phyloP scores from a whole-genome alignment of 2,113 vertebrate genomes.

The Pedionomus torquatus region DNA sequence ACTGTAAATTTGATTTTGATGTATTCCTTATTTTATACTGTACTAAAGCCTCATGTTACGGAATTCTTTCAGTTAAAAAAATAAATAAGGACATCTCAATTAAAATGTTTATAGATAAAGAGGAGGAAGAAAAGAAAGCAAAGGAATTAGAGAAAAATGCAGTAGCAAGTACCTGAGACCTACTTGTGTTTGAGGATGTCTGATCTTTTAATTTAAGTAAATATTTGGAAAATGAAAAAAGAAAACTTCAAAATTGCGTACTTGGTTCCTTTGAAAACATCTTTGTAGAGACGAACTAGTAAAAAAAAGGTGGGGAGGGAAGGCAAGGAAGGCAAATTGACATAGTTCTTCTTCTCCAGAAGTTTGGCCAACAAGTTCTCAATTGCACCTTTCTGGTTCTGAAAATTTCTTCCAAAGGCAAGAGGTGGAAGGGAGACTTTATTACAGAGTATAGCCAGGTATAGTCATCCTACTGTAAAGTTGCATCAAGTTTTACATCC shows the following conservation, averaged over 20 bases:
- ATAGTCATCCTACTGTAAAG: background rate
- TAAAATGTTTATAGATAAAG: constrained; percentile 70
- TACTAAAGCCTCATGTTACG: constrained; percentile 47
- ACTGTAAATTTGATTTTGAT: constrained; percentile 70
- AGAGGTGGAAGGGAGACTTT: background rate
- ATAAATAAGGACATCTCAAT: constrained; percentile 60
- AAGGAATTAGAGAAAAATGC: constrained; percentile 62
- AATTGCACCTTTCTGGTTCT: no score
- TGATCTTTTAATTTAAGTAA: background rate
- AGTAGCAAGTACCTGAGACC: constrained; percentile 62
- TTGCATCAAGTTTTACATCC: background rate
- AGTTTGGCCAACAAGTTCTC: no score
- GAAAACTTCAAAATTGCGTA: background rate
- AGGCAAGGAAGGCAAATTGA: no score
- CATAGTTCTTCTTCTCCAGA: no score
- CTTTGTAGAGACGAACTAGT: constrained; percentile 3
- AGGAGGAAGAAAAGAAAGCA: constrained; percentile 72
- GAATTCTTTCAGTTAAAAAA: background rate
- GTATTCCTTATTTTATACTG: constrained; percentile 38
- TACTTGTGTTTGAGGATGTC: constrained; percentile 3
- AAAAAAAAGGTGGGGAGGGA: background rate
- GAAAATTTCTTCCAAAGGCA: no score
- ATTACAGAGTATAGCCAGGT: background rate
- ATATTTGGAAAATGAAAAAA: background rate
- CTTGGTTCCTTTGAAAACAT: background rate